Conservation (phyloP, 2,113 vertebrate genomes). For the Cricetomys ansorgei region DNA sequence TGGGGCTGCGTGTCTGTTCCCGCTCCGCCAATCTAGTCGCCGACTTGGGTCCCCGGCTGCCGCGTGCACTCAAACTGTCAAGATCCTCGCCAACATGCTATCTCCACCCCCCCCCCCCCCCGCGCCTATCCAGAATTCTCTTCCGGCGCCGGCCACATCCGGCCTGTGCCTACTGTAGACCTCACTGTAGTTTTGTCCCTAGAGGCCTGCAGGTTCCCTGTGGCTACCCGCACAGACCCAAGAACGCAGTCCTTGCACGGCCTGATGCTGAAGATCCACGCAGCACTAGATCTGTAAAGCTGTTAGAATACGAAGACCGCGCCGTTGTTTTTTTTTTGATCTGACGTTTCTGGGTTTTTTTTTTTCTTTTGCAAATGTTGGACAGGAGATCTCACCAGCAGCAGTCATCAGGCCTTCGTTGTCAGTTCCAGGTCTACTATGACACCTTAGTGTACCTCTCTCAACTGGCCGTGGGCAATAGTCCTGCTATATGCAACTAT, state of each 20-base stretch:
- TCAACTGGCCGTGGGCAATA: not conserved
- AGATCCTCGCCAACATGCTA: not conserved
- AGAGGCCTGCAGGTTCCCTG: not conserved
- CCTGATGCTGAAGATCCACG: not conserved
- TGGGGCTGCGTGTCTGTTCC: not conserved
- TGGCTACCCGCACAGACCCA: not conserved
- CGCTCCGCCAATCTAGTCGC: not conserved
- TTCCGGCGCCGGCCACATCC: constrained; percentile 70
- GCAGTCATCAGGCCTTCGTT: not conserved
- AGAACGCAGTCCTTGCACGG: not conserved
- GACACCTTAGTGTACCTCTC: not conserved
- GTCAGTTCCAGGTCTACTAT: not conserved
- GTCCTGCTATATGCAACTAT: not conserved
- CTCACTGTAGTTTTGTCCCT: not conserved
- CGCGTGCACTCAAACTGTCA: constrained; percentile 3
- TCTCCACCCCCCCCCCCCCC: not conserved
- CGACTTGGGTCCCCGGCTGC: not conserved
- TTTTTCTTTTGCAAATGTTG: not conserved
- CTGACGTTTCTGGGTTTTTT: not conserved
- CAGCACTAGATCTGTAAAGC: not conserved
- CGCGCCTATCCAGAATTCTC: not conserved
- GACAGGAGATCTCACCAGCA: not conserved
- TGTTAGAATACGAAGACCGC: not conserved
- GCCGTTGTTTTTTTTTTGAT: not conserved
- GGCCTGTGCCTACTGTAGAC: not conserved